phyloP scores from a whole-genome alignment of 2,888 invertebrate species.

The Ceramica pisi region DNA sequence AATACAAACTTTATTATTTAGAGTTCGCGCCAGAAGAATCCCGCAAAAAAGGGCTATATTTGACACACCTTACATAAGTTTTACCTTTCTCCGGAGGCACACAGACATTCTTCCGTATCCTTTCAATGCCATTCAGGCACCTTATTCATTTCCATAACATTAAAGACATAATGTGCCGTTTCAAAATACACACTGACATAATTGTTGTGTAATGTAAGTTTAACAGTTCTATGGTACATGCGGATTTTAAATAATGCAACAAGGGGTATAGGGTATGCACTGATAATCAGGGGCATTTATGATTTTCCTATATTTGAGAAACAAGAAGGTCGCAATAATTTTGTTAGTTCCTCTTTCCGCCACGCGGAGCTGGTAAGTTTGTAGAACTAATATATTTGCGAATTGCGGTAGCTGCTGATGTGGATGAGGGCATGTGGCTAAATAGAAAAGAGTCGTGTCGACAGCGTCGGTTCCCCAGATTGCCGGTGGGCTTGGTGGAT shows the following conservation, averaged over 20 bases:
- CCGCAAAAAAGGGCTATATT: conserved; percentile 20
- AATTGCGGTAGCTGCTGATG: background rate
- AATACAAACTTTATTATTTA: background rate
- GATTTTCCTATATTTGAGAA: background rate
- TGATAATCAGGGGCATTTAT: too few relatives aligned
- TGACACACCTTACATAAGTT: conserved; percentile 6
- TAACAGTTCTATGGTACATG: too few relatives aligned
- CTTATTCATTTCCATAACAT: background rate
- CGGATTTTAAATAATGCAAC: too few relatives aligned
- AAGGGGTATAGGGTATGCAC: too few relatives aligned
- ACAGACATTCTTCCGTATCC: background rate
- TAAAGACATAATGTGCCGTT: background rate
- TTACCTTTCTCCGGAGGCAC: background rate
- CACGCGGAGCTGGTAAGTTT: background rate
- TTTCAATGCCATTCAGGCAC: background rate
- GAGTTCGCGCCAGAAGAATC: background rate
- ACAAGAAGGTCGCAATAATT: background rate
- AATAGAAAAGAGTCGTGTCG: background rate
- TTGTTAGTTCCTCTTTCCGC: background rate
- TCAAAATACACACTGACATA: too few relatives aligned
- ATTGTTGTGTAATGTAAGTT: too few relatives aligned
- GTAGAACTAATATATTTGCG: background rate
- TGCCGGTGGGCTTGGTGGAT: background rate
- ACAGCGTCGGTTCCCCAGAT: background rate
- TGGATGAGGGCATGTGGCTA: background rate